phyloP scores from a whole-genome alignment of 37 sponge, comb jelly and placozoan genomes.

The Dysidea cf. avara region DNA sequence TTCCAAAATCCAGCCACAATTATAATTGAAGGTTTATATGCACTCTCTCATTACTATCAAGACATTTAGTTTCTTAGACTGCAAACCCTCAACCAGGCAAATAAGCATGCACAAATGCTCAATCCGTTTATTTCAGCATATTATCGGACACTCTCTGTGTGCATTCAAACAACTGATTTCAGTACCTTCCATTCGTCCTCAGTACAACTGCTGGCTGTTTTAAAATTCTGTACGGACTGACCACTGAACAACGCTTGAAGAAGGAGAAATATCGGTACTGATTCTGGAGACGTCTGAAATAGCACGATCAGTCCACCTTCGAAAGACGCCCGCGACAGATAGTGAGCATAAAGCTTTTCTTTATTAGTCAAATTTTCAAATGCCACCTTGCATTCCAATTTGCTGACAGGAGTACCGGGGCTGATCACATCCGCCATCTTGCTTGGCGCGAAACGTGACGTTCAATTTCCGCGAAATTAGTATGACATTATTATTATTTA shows the following conservation, averaged over 20 bases:
- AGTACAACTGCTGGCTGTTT: conserved; percentile 22
- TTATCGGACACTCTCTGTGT: background rate
- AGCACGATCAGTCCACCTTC: conserved; percentile 78
- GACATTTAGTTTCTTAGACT: no score
- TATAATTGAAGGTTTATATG: no score
- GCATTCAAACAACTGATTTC: background rate
- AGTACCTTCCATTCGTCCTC: conserved; percentile 68
- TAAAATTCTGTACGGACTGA: conserved; percentile 44
- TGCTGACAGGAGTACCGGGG: conserved; percentile 68
- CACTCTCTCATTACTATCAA: no score
- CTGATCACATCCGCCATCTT: conserved; percentile 32
- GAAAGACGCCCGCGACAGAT: conserved; percentile 74
- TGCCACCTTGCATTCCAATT: conserved; percentile 63
- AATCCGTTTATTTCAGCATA: no score
- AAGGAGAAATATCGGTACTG: conserved; percentile 69
- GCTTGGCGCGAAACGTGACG: no score
- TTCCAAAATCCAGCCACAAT: no score
- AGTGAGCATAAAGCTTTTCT: conserved; percentile 86
- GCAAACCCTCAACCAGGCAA: no score
- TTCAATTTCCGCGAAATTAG: no score
- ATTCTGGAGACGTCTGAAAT: conserved; percentile 91
- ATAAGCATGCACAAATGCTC: no score
- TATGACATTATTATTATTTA: no score
- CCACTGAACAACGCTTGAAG: conserved; percentile 61
- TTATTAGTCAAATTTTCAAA: conserved; percentile 62